phyloP scores from a whole-genome alignment of 2,113 vertebrate genomes.

The Lontra canadensis region DNA sequence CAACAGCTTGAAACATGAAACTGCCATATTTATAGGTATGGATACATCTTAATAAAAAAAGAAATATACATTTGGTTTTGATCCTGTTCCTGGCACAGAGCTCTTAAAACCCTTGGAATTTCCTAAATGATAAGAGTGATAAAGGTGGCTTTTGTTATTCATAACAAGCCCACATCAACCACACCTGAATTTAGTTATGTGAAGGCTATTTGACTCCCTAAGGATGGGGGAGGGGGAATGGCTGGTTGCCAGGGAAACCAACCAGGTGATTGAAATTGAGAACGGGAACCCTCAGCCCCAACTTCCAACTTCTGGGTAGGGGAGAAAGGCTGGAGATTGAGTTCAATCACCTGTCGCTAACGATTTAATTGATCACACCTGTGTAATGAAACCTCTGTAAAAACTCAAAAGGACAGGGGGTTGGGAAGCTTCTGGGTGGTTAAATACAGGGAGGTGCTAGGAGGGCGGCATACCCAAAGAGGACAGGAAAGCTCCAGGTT shows the following conservation, averaged over 20 bases:
- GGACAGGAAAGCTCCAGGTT: background rate
- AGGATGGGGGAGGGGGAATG: too few relatives aligned
- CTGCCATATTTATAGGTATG: too few relatives aligned
- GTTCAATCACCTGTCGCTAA: background rate
- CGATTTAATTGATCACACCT: background rate
- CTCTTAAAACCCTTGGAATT: background rate
- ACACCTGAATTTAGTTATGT: background rate
- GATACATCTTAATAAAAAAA: background rate
- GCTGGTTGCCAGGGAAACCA: background rate
- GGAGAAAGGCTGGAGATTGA: background rate
- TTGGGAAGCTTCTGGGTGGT: background rate
- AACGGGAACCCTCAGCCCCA: background rate
- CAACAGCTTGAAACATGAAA: too few relatives aligned
- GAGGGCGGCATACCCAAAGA: background rate
- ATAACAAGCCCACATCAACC: background rate
- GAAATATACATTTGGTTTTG: background rate
- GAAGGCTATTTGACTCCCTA: background rate
- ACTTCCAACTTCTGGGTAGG: background rate
- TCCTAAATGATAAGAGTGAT: background rate
- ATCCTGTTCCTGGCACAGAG: background rate
- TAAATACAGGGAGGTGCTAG: background rate
- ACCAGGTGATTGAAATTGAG: background rate
- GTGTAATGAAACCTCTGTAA: background rate
- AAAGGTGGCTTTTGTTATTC: background rate
- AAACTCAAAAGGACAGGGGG: background rate